Conservation (phyloP, 2,888 invertebrate species). For the Alviniconcha strummeri region DNA sequence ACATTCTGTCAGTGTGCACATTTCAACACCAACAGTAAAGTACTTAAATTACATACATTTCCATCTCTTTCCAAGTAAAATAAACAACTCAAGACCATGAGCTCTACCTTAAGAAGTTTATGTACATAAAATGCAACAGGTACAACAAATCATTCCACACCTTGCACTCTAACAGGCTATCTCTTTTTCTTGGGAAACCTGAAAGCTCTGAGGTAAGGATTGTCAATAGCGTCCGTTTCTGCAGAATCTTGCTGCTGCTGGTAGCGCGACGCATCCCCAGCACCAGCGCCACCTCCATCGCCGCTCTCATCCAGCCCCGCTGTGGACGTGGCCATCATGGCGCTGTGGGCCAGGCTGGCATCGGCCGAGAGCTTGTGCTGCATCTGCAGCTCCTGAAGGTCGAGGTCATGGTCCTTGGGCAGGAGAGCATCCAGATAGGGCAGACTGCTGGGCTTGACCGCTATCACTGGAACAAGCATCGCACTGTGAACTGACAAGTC, state of each 20-base stretch:
- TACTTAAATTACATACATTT: too few species aligned
- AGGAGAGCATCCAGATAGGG: conserved; percentile 90
- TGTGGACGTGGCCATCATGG: background rate
- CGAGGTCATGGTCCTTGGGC: conserved; percentile 95
- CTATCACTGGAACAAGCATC: conserved; percentile 84
- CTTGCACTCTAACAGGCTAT: background rate
- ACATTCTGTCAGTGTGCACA: too few species aligned
- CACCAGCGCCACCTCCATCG: conserved; percentile 20
- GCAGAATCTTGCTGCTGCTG: conserved; percentile 51
- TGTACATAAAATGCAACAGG: too few species aligned
- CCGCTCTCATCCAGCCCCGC: background rate
- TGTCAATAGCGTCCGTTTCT: conserved; percentile 80
- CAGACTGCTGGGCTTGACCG: conserved; percentile 86
- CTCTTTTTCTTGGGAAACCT: conserved; percentile 70
- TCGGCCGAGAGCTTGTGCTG: conserved; percentile 30
- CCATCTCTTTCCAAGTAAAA: too few species aligned
- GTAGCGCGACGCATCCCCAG: background rate
- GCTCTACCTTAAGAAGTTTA: too few species aligned
- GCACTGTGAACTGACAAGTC: background rate
- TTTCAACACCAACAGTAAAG: too few species aligned
- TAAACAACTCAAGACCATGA: too few species aligned
- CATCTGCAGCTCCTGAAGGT: conserved; percentile 80
- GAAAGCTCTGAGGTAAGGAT: conserved; percentile 82
- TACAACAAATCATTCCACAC: too few species aligned
- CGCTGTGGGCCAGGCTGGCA: conserved; percentile 23